Evolutionary conservation across 2,888 invertebrate species (phyloP).

Genomic region (Acutogordius australiensis): DNA sequence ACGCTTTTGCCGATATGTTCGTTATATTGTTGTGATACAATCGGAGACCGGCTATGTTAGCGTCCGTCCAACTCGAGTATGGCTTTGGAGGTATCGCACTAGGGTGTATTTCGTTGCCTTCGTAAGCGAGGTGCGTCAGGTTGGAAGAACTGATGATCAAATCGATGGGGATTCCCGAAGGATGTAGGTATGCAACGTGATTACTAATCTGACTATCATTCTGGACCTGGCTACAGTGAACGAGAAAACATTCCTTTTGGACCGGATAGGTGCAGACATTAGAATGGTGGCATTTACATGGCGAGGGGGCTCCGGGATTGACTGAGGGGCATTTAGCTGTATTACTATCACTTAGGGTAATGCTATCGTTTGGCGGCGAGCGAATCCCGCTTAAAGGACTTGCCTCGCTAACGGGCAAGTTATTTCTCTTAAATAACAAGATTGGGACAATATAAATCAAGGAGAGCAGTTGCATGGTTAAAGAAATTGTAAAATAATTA

Average conservation of each 20-base stretch:
- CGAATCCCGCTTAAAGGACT: too few species aligned
- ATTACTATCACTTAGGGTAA: too few species aligned
- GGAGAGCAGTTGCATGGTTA: too few species aligned
- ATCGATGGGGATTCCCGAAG: background rate
- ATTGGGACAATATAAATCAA: too few species aligned
- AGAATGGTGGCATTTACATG: background rate
- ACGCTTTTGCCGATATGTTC: background rate
- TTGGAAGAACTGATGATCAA: background rate
- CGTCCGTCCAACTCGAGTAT: background rate
- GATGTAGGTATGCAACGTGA: background rate
- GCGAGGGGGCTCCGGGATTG: background rate
- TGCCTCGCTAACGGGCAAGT: too few species aligned
- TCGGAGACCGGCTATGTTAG: background rate
- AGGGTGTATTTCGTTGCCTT: background rate
- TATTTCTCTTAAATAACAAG: too few species aligned
- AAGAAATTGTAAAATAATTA: too few species aligned
- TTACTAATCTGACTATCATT: background rate
- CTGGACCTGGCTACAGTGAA: background rate
- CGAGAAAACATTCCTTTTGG: background rate
- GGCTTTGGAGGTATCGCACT: too few species aligned
- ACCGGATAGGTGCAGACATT: background rate
- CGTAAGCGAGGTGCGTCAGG: background rate
- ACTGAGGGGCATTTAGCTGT: conserved; percentile 3
- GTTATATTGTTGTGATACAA: background rate
- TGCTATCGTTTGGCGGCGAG: too few species aligned